phyloP scores from a whole-genome alignment of 1,140 invertebrate genomes.

The Lasioglossum baleicum region DNA sequence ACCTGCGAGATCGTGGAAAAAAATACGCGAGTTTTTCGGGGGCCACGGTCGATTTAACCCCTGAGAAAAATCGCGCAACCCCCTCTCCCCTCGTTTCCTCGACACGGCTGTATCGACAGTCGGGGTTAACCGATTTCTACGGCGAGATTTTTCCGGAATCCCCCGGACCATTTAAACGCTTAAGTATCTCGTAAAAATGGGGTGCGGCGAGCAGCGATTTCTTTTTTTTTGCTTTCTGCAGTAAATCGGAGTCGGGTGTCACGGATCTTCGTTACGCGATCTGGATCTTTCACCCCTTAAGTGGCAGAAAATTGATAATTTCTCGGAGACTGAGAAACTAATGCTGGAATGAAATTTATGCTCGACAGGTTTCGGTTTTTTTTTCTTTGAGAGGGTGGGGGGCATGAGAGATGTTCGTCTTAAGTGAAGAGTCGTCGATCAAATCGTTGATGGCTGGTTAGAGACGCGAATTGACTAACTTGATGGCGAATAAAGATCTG shows the following conservation, averaged over 20 bases:
- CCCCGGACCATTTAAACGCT: slow-evolving; percentile 75
- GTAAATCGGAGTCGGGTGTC: slow-evolving; percentile 56
- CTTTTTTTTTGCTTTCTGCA: background rate
- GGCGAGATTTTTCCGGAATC: slow-evolving; percentile 72
- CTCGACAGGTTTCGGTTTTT: no score
- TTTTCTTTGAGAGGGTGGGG: no score
- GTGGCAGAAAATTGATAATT: slow-evolving; percentile 7
- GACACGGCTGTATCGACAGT: slow-evolving; percentile 40
- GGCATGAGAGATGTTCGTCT: no score
- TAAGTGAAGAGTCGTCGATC: no score
- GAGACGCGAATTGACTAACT: no score
- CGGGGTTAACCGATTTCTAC: slow-evolving; percentile 79
- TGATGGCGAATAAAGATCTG: no score
- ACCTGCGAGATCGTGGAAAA: slow-evolving; percentile 52
- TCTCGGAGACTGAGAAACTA: background rate
- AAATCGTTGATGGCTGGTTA: no score
- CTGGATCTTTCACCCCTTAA: background rate
- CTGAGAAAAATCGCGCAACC: slow-evolving; percentile 76
- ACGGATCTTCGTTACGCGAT: slow-evolving; percentile 36
- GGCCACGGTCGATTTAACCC: slow-evolving; percentile 79
- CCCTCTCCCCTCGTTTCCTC: background rate
- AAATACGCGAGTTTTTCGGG: slow-evolving; percentile 45
- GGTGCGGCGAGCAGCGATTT: slow-evolving; percentile 41
- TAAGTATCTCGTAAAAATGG: slow-evolving; percentile 79
- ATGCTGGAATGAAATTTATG: no score